phyloP scores from a whole-genome alignment of 2,113 vertebrate genomes.

The Podiceps cristatus region DNA sequence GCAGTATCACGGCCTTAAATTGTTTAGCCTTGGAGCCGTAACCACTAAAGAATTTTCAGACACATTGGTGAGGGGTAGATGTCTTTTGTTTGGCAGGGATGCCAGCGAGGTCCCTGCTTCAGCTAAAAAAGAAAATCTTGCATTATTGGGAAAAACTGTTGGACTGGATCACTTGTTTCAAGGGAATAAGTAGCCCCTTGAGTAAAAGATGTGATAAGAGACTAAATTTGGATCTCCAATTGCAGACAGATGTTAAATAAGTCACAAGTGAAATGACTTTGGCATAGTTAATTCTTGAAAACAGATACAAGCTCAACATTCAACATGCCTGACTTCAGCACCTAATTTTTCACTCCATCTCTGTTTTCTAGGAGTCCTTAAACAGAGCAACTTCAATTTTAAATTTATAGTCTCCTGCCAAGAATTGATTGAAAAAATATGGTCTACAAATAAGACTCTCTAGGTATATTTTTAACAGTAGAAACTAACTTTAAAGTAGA shows the following conservation, averaged over 20 bases:
- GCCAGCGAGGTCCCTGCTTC: background rate
- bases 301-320: constrained; percentile 68
- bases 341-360: constrained; percentile 77
- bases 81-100: background rate
- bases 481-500: constrained; percentile 20
- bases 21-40: background rate
- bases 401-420: constrained; percentile 67
- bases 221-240: constrained; percentile 64
- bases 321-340: constrained; percentile 73
- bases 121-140: background rate
- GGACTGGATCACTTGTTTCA: background rate
- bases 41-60: background rate
- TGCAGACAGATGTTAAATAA: constrained; percentile 73
- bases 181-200: constrained; percentile 30
- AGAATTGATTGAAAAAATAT: constrained; percentile 73
- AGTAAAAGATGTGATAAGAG: constrained; percentile 66
- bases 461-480: constrained; percentile 51
- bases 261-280: constrained; percentile 70
- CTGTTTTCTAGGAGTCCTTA: constrained; percentile 60
- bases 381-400: constrained; percentile 63
- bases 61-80: background rate
- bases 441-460: constrained; percentile 35
- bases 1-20: background rate
- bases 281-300: constrained; percentile 69
- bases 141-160: background rate